A percentile compares a stretch with the other conserved stretches of the same genome.
Evolutionary conservation across 1,140 invertebrate species (phyloP).

Genomic region (Marisa cornuarietis): DNA sequence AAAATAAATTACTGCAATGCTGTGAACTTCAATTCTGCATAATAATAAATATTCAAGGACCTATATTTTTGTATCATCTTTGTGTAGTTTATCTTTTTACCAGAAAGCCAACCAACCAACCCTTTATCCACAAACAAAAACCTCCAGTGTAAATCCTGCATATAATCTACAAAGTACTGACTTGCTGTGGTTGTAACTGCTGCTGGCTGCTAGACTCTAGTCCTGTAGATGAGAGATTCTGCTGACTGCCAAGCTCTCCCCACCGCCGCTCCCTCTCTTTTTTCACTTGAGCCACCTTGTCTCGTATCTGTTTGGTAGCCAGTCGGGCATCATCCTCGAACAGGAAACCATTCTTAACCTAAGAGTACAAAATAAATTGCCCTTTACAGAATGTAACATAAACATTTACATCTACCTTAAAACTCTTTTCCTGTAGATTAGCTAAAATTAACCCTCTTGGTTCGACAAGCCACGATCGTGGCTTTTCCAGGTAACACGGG

Average conservation of each 20-base stretch:
- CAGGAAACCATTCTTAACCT: conserved; percentile 63
- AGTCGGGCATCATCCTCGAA: conserved; percentile 79
- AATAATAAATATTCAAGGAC: no score
- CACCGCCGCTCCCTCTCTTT: conserved; percentile 70
- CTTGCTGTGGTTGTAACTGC: conserved; percentile 21
- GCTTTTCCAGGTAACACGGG: no score
- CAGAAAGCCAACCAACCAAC: no score
- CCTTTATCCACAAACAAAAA: no score
- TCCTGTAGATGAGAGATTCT: conserved; percentile 13
- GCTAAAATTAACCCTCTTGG: no score
- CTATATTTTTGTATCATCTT: no score
- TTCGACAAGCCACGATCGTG: no score
- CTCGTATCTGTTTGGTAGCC: conserved; percentile 87
- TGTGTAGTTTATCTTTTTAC: no score
- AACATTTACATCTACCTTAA: neutral
- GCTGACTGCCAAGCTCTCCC: conserved; percentile 48
- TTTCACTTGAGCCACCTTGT: conserved; percentile 73
- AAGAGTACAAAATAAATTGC: conserved; percentile 4
- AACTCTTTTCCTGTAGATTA: neutral
- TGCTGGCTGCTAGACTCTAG: conserved; percentile 21
- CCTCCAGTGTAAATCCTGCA: no score
- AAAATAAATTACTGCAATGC: no score
- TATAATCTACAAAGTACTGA: neutral
- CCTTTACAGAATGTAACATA: neutral
- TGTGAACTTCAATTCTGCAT: no score